Evolutionary conservation across 2,113 vertebrate species (phyloP).

Genomic region (Ondatra zibethicus): DNA sequence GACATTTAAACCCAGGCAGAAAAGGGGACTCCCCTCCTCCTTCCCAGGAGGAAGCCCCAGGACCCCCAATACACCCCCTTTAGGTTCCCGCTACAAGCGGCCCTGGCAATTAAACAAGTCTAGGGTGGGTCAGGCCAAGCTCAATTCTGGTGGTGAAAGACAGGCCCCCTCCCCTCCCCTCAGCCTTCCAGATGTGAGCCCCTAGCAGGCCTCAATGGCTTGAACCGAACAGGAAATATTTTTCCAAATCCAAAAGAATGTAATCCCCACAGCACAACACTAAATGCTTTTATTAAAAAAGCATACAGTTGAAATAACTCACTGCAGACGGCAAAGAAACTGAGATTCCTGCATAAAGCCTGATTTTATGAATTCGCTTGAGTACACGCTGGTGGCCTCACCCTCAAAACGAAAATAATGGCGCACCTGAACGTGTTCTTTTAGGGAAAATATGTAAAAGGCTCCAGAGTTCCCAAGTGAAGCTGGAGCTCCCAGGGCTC

Average conservation of each 20-base stretch:
- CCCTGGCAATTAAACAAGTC: conserved; percentile 52
- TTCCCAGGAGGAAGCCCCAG: background rate
- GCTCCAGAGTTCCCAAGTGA: background rate
- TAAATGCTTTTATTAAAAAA: conserved; percentile 74
- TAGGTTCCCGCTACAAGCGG: background rate
- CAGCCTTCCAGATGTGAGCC: conserved; percentile 49
- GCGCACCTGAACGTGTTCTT: conserved; percentile 19
- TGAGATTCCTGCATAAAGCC: conserved; percentile 48
- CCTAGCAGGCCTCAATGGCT: conserved; percentile 44
- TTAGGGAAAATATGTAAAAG: conserved; percentile 14
- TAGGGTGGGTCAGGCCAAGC: background rate
- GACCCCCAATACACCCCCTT: background rate
- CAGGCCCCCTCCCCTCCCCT: background rate
- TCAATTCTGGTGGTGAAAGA: background rate
- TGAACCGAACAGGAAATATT: conserved; percentile 81
- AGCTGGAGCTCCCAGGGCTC: background rate
- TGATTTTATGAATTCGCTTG: conserved; percentile 43
- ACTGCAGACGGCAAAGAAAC: conserved; percentile 60
- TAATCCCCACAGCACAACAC: conserved; percentile 74
- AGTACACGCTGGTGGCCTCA: background rate
- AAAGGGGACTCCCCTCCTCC: background rate
- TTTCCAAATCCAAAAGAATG: conserved; percentile 78
- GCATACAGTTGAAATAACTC: conserved; percentile 68
- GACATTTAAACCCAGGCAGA: background rate
- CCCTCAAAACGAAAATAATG: background rate